Base-by-base conservation (phyloP, 2,113 vertebrate species). In the Oreochromis tanganicae region DNA sequence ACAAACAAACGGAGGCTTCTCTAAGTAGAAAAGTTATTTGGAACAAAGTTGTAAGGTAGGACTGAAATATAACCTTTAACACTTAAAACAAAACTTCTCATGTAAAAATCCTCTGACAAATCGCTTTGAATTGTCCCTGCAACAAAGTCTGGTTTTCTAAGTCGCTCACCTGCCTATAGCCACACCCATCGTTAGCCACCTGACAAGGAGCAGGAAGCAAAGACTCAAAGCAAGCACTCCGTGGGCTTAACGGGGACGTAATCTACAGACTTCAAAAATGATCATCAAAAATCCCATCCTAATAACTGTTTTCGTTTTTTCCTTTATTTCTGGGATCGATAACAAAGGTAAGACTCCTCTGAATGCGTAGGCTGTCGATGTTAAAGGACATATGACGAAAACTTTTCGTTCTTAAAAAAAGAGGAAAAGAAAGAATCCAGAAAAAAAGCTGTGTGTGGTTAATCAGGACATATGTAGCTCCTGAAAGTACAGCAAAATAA, bases 281-380 rank as follows among this genome's bases (percentile, higher is more conserved):
- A 92, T 95, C 89, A 6, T 21, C 21, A 19, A 34, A 32, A 89
- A 80, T 59, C 24, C 2, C 29, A 1, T 43, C 1, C 7, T 87
- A 7, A 9, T 87, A 17, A 48, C 52, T 7, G 24, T 75, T 59
- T 55, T 93, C 2, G 66, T 88, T 4, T 29, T 85, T 2, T 86
- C 10, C 68, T 90, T 2, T 71, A 16, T 93, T 68, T 61, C 36
- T 73, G 71, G 48, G 55, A 63, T 66, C 50, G 54, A 88, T n/a
- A 90, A 16, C 46, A 50, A 82, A 91, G 94, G 95, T 96, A 84
- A 94, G 95, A 4, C 32, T 5, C 7, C 4, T 29, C 3, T 29
- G 16, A 17, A 43, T 14, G 4, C 2, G 5, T 8, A 17, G 17
- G 46, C 1, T 38, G 1, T 32, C 21, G 29, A 54, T 19, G 19